These are phyloP conservation scores for Athalia cordata DNA, from an alignment of 2,888 invertebrate species.

Conservation along the genomic window DNA sequence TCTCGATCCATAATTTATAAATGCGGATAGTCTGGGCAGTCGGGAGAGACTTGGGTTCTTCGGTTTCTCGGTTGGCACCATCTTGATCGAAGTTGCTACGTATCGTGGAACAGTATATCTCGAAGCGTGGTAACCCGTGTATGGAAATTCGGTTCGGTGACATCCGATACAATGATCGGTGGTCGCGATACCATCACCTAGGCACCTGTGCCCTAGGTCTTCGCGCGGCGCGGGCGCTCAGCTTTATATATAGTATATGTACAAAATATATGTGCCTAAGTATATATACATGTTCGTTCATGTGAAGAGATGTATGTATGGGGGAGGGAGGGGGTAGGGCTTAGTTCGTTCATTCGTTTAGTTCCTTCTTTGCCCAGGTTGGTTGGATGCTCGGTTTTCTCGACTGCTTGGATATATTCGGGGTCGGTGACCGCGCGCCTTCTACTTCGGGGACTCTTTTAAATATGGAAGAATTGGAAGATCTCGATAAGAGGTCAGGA, in stretches of 20 bases:
- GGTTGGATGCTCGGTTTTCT: constrained; percentile 18
- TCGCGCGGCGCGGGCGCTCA: constrained; percentile 52
- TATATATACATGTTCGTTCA: no score
- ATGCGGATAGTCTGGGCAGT: constrained; percentile 38
- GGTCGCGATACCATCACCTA: constrained; percentile 67
- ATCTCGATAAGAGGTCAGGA: constrained; percentile 69
- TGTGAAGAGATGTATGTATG: no score
- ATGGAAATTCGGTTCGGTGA: constrained; percentile 70
- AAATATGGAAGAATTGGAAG: constrained; percentile 72
- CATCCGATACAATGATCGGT: constrained; percentile 70
- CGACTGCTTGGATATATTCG: constrained; percentile 29
- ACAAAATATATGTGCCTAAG: background rate
- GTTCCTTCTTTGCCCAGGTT: background rate
- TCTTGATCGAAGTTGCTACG: constrained; percentile 38
- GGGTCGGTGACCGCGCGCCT: constrained; percentile 29
- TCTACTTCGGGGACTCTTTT: constrained; percentile 59
- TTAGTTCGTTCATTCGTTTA: no score
- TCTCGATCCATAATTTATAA: constrained; percentile 45
- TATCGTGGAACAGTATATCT: constrained; percentile 45
- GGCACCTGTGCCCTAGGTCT: constrained; percentile 71
- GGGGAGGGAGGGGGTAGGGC: no score
- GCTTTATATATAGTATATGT: background rate
- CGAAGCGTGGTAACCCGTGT: constrained; percentile 55
- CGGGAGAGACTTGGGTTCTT: constrained; percentile 15
- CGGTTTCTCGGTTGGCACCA: constrained; percentile 38